Evolutionary conservation across 64 coral and sea anemone genomes (phyloP).

Genomic region (Orbicella faveolata): DNA sequence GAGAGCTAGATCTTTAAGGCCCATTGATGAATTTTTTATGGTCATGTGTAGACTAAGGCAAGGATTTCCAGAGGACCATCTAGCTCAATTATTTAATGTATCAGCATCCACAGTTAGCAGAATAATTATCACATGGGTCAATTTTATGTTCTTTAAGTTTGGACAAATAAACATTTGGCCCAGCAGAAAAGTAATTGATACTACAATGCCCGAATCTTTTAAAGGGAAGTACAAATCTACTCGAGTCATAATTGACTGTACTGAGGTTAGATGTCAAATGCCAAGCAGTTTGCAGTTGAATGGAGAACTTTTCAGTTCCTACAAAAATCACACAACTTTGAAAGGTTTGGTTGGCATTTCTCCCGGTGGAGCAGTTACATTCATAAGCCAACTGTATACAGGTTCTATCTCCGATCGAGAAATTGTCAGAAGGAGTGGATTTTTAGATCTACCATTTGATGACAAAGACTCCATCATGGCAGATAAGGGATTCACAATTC

Average conservation of each 20-base stretch:
- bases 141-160: slow-evolving; percentile 36
- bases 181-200: slow-evolving; percentile 22
- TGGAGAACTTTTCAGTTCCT: background rate
- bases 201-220: slow-evolving; percentile 18
- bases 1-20: slow-evolving; percentile 36
- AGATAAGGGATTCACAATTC: slow-evolving; percentile 47
- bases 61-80: slow-evolving; percentile 39
- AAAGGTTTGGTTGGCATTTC: slow-evolving; percentile 29
- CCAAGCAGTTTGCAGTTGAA: slow-evolving; percentile 31
- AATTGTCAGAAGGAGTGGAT: background rate
- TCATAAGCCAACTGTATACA: slow-evolving; percentile 16
- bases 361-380: slow-evolving; percentile 27
- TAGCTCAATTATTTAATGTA: slow-evolving; percentile 38
- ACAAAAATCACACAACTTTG: slow-evolving; percentile 21
- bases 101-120: slow-evolving; percentile 22
- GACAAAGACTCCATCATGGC: slow-evolving; percentile 40
- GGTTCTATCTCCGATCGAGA: slow-evolving; percentile 9
- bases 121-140: slow-evolving; percentile 34
- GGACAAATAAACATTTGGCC: slow-evolving; percentile 39
- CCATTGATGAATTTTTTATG: slow-evolving; percentile 29
- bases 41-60: slow-evolving; percentile 39
- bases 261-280: slow-evolving; percentile 43
- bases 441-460: slow-evolving; percentile 32
- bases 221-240: slow-evolving; percentile 23
- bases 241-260: slow-evolving; percentile 37